Conservation (phyloP, 2,888 invertebrate genomes). For the Eupithecia tripunctaria region DNA sequence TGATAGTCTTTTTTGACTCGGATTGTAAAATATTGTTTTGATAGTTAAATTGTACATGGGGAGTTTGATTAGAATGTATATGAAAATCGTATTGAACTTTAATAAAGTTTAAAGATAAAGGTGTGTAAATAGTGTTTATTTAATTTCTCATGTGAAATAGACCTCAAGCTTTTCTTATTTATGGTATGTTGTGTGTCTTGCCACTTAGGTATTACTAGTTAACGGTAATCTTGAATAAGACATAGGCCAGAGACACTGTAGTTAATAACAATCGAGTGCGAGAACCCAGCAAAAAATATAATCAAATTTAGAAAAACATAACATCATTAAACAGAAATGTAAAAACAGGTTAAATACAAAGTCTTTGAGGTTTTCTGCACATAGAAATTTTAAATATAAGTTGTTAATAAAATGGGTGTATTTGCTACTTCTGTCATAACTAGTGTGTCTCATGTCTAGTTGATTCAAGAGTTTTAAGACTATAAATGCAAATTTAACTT, state of each 20-base stretch:
- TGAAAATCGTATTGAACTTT: not conserved
- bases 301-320: not conserved
- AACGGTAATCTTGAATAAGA: not conserved
- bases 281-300: not conserved
- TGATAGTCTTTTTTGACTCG: not conserved
- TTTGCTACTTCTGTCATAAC: constrained; percentile 9
- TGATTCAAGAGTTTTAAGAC: constrained; percentile 6
- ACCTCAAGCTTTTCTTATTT: constrained; percentile 26
- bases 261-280: constrained; percentile 6
- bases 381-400: too few species aligned
- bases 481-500: constrained; percentile 22
- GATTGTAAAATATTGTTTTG: not conserved
- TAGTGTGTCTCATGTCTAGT: constrained; percentile 25
- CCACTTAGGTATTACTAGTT: constrained; percentile 20
- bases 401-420: not conserved
- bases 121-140: not conserved
- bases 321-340: not conserved
- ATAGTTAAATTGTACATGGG: not conserved
- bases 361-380: not conserved
- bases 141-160: constrained; percentile 11
- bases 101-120: not conserved
- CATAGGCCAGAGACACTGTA: constrained; percentile 22
- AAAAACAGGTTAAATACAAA: not conserved
- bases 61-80: not conserved
- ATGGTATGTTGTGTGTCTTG: constrained; percentile 30